Conservation (phyloP, 2,888 invertebrate species). For the Meganola albula region DNA sequence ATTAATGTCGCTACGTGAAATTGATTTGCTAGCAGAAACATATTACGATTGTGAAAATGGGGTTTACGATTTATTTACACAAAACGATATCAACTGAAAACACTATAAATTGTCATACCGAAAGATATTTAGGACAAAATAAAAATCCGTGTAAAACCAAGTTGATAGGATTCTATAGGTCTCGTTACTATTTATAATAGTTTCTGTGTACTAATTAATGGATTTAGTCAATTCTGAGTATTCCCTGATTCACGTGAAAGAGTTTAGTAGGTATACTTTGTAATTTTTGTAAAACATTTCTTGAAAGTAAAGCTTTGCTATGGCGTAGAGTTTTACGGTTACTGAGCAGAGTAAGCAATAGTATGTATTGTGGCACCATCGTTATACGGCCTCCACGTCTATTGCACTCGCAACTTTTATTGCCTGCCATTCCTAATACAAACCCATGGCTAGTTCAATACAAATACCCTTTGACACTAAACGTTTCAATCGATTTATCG, state of each 20-base stretch:
- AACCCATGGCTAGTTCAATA: constrained; percentile 32
- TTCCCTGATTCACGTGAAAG: no score
- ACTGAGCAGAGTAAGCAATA: no score
- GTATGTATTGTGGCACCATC: constrained; percentile 10
- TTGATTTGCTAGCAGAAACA: constrained; percentile 77
- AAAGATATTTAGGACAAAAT: no score
- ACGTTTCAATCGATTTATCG: constrained; percentile 28
- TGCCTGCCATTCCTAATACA: constrained; percentile 31
- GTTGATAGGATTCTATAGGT: no score
- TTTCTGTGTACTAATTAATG: no score
- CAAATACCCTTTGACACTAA: constrained; percentile 42
- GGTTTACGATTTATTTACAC: constrained; percentile 78
- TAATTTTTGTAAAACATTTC: no score
- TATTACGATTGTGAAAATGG: constrained; percentile 77
- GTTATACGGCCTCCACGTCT: constrained; percentile 35
- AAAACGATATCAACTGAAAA: constrained; percentile 63
- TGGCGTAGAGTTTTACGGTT: no score
- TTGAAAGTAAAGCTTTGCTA: no score
- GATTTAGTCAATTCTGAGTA: no score
- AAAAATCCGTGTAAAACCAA: no score
- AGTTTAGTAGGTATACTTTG: no score
- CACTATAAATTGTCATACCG: constrained; percentile 67
- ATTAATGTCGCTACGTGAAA: constrained; percentile 77
- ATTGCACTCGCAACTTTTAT: constrained; percentile 47
- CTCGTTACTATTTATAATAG: no score